A percentile compares a stretch with the other conserved stretches of the same genome.
Conservation (phyloP, 2,113 vertebrate species). For the Ameiurus melas region DNA sequence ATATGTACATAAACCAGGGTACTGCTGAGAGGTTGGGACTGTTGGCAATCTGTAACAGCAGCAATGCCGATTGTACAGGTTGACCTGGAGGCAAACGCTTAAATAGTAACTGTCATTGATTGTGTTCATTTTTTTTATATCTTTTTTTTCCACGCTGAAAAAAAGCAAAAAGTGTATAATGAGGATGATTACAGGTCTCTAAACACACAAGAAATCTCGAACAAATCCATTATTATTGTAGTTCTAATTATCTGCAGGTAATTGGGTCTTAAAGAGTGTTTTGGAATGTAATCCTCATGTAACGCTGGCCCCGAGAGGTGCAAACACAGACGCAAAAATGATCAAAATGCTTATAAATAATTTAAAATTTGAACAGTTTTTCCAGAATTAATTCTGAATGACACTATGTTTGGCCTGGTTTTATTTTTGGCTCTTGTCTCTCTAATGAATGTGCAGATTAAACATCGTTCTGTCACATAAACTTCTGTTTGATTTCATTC, state of each 20-base stretch:
- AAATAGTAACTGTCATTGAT: constrained; percentile 33
- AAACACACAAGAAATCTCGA: constrained; percentile 3
- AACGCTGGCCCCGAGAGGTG: neutral
- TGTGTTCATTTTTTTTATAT: neutral
- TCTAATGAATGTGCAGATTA: constrained; percentile 37
- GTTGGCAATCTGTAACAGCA: constrained; percentile 38
- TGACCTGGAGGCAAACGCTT: constrained; percentile 29
- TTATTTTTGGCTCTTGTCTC: constrained; percentile 14
- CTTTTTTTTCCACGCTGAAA: constrained; percentile 5
- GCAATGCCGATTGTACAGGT: constrained; percentile 39
- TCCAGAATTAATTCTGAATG: neutral
- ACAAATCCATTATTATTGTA: constrained; percentile 5
- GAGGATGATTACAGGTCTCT: constrained; percentile 20
- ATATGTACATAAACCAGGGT: constrained; percentile 41
- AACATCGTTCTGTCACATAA: constrained; percentile 28
- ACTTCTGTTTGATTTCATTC: neutral
- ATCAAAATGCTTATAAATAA: neutral
- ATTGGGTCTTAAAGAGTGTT: constrained; percentile 10
- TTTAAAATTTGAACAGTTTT: neutral
- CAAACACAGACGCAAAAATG: neutral
- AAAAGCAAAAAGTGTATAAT: neutral
- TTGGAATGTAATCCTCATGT: constrained; percentile 34
- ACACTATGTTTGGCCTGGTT: constrained; percentile 13
- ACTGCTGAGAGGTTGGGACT: constrained; percentile 36
- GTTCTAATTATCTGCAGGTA: constrained; percentile 3